Evolutionary conservation across 30 jellyfish, hydroid and myxozoan species (phyloP).

Genomic region (Mastigias papua): DNA sequence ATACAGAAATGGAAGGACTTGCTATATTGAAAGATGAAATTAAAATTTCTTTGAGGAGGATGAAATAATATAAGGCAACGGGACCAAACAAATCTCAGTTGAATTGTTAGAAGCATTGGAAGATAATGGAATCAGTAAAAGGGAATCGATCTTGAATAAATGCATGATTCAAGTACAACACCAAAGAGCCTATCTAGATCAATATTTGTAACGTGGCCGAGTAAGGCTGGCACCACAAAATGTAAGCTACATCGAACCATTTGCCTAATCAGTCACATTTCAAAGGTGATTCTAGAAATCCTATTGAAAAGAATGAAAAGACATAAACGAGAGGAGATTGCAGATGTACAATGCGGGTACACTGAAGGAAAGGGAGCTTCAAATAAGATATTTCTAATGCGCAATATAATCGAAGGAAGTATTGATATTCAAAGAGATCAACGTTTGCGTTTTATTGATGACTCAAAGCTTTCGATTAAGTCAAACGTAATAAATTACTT

Average conservation of each 20-base stretch:
- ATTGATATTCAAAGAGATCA: constrained; percentile 20
- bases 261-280: constrained; percentile 32
- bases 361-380: constrained; percentile 23
- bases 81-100: constrained; percentile 12
- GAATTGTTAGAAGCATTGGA: constrained; percentile 51
- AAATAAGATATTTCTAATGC: constrained; percentile 6
- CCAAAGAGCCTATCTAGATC: constrained; percentile 6
- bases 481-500: background rate
- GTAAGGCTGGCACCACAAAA: constrained; percentile 22
- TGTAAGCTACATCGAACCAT: constrained; percentile 46
- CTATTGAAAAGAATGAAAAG: background rate
- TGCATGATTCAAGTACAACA: constrained; percentile 19
- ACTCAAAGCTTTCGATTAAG: constrained; percentile 33
- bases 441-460: constrained; percentile 11
- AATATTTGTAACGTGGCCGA: background rate
- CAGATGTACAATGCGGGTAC: background rate
- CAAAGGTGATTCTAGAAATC: background rate
- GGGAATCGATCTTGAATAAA: constrained; percentile 30
- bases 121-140: constrained; percentile 32
- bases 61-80: constrained; percentile 20
- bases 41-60: constrained; percentile 1
- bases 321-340: background rate
- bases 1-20: constrained; percentile 53
- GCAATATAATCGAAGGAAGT: background rate
- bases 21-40: background rate